Percentiles rank a stretch among this genome's conserved stretches.
Conservation (phyloP, 1,140 invertebrate species). For the Drosophila orosa region DNA sequence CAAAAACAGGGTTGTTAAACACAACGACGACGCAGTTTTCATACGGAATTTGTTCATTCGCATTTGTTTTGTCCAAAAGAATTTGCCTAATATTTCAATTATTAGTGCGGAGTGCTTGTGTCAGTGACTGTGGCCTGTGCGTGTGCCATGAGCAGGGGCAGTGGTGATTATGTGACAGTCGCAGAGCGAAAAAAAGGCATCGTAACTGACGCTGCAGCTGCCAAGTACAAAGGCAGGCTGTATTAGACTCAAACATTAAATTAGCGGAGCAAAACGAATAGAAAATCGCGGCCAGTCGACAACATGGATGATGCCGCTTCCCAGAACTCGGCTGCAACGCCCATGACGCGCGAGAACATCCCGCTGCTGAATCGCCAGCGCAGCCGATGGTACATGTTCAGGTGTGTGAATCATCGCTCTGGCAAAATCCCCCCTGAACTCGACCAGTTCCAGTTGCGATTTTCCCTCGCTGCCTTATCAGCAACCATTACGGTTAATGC, state of each 20-base stretch:
- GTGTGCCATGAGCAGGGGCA: slow-evolving; percentile 55
- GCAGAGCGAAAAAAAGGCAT: slow-evolving; percentile 29
- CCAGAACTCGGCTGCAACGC: slow-evolving; percentile 74
- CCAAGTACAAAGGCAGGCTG: slow-evolving; percentile 37
- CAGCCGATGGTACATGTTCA: slow-evolving; percentile 83
- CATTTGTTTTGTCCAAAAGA: slow-evolving; percentile 62
- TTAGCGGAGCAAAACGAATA: slow-evolving; percentile 10
- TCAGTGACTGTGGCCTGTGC: slow-evolving; percentile 24
- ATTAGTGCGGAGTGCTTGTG: slow-evolving; percentile 16
- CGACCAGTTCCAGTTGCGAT: background rate
- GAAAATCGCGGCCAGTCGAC: slow-evolving; percentile 12
- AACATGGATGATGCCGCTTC: slow-evolving; percentile 78
- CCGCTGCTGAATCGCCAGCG: slow-evolving; percentile 84
- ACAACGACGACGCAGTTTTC: slow-evolving; percentile 42
- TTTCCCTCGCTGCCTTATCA: slow-evolving; percentile 38
- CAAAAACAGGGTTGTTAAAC: slow-evolving; percentile 15
- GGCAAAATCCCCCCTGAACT: background rate
- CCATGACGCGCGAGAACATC: slow-evolving; percentile 85
- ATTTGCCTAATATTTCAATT: slow-evolving; percentile 39
- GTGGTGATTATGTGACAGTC: slow-evolving; percentile 45
- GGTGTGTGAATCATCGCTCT: slow-evolving; percentile 81
- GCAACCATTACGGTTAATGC: slow-evolving; percentile 19
- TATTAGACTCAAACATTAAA: slow-evolving; percentile 27
- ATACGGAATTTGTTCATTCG: slow-evolving; percentile 41
- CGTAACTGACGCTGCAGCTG: slow-evolving; percentile 33